Base-by-base conservation (phyloP, 2,113 vertebrate genomes). In the Tapirus terrestris region DNA sequence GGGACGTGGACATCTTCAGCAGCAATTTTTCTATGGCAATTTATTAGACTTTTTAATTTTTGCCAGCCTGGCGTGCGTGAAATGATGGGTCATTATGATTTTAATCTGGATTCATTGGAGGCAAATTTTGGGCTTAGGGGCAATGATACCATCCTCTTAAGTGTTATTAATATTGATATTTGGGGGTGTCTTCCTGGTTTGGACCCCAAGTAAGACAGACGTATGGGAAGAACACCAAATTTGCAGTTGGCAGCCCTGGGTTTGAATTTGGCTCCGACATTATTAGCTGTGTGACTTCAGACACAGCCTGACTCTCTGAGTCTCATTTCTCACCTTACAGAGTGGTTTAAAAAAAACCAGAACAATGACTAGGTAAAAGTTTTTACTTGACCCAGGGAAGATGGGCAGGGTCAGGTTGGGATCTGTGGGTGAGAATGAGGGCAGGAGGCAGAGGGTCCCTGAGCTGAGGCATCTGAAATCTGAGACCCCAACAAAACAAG, bases 1-100 rank as follows among this genome's bases (percentile, higher is more conserved):
- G 16, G 51, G 51, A 61, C 0, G 0, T 9, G 36, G 16, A 77
- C 0, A 1, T n/a, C 13, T 43, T 65, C 17, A 0, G 33, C 17
- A 16, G 43, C n/a, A 5, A 0, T 39, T 18, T 63, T 18, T 43
- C 68, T 12, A 2, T 33, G 70, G 6, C 39, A 5, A 9, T 18
- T 43, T 25, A 7, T 23, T 43, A 16, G 39, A 25, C 27, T 77
- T 76, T 27, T 76, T 33, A 16, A 48, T 13, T 43, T 87, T 31
- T 33, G 18, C 70, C 21, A 53, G 8, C 43, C 13, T 84, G n/a
- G 70, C 39, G 1, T n/a, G 27, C 2, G 5, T 29, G 29, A 76
- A 51, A 33, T 18, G 23, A 39, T 9, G 12, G 25, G 1, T 77
- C 6, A 4, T 17, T 53, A 61, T 61, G 8, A 6, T 14, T 31